Conservation (phyloP, 2,888 invertebrate genomes). For the Phanerotoma sp. region DNA sequence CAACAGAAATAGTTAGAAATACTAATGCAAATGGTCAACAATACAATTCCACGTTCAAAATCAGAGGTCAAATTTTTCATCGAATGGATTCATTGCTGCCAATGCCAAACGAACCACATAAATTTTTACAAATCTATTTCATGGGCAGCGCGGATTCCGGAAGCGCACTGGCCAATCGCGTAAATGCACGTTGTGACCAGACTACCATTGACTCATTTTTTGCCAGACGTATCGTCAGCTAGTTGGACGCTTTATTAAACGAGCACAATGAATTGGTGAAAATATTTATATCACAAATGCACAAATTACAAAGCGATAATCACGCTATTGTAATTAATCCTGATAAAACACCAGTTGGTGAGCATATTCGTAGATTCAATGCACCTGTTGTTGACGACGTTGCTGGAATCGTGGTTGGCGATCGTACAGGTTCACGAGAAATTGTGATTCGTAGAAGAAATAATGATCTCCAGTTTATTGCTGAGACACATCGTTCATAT, state of each 20-base stretch:
- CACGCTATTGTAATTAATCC: slow-evolving; percentile 40
- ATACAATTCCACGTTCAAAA: slow-evolving; percentile 7
- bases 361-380: slow-evolving; percentile 48
- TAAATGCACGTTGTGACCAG: too few relatives aligned
- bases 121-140: background rate
- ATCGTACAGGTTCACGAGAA: slow-evolving; percentile 32
- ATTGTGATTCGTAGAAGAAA: slow-evolving; percentile 37
- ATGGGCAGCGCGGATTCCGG: slow-evolving; percentile 36
- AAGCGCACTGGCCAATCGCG: too few relatives aligned
- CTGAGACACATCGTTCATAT: slow-evolving; percentile 27
- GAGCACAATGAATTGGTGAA: slow-evolving; percentile 45
- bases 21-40: background rate
- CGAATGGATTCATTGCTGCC: slow-evolving; percentile 10
- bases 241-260: slow-evolving; percentile 38
- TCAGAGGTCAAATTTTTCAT: slow-evolving; percentile 12
- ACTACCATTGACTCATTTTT: background rate
- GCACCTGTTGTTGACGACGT: slow-evolving; percentile 44
- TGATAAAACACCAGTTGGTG: slow-evolving; percentile 42
- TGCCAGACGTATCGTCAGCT: background rate
- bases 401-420: slow-evolving; percentile 43
- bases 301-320: slow-evolving; percentile 40
- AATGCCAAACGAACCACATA: slow-evolving; percentile 5
- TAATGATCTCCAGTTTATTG: slow-evolving; percentile 36
- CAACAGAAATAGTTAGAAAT: slow-evolving; percentile 10
- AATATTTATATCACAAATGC: slow-evolving; percentile 41